Percentiles rank a stretch among this genome's conserved stretches.
Evolutionary conservation across 2,888 invertebrate species (phyloP).

Genomic region (Hypercompe scribonia): DNA sequence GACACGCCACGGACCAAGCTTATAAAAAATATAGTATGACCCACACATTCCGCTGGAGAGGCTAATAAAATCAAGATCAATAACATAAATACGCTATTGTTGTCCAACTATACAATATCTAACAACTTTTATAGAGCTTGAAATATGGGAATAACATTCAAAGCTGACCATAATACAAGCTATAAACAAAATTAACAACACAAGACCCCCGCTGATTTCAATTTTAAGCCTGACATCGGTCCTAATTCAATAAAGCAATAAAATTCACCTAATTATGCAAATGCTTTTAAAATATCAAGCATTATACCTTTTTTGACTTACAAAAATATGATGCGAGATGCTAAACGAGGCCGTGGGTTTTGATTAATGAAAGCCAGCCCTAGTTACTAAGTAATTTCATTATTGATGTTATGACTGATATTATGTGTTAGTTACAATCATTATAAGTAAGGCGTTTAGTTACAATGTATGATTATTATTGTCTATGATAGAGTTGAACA

Average conservation of each 20-base stretch:
- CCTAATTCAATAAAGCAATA: conserved; percentile 87
- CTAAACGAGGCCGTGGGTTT: conserved; percentile 71
- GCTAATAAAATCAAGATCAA: conserved; percentile 80
- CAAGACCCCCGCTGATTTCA: conserved; percentile 84
- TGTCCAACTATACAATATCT: conserved; percentile 74
- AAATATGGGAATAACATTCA: conserved; percentile 82
- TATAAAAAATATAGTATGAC: conserved; percentile 54
- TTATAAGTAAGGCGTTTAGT: conserved; percentile 61
- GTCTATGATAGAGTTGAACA: background rate
- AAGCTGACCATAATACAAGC: conserved; percentile 84
- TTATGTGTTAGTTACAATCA: conserved; percentile 71
- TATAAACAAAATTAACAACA: conserved; percentile 87
- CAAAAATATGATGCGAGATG: conserved; percentile 78
- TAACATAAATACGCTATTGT: conserved; percentile 82
- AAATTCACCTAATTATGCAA: conserved; percentile 87
- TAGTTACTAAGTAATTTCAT: conserved; percentile 71
- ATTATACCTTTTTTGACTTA: conserved; percentile 76
- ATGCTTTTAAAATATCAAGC: conserved; percentile 81
- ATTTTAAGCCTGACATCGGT: conserved; percentile 85
- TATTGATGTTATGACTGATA: conserved; percentile 70
- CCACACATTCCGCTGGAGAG: conserved; percentile 54
- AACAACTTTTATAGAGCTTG: conserved; percentile 80
- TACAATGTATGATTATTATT: conserved; percentile 5
- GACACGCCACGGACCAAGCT: conserved; percentile 38
- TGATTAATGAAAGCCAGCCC: conserved; percentile 74